phyloP scores from a whole-genome alignment of 2,113 vertebrate species.

The Centrocercus urophasianus region DNA sequence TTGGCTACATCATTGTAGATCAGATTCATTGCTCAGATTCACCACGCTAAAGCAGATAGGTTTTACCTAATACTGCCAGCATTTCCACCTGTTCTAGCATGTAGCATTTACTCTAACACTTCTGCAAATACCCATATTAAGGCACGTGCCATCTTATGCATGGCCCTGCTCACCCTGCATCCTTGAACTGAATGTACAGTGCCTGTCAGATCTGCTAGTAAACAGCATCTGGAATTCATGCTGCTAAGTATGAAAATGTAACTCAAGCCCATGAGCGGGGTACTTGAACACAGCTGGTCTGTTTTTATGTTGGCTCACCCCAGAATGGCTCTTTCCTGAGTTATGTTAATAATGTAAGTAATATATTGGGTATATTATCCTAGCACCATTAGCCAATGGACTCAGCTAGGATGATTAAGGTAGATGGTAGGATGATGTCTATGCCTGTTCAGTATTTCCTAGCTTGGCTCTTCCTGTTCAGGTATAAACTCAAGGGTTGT shows the following conservation, averaged over 20 bases:
- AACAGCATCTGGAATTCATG: background rate
- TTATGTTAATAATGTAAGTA: background rate
- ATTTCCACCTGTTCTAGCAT: accelerated
- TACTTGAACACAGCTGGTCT: background rate
- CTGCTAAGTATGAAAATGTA: background rate
- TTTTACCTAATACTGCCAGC: background rate
- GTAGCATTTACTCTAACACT: background rate
- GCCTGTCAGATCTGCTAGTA: background rate
- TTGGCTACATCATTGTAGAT: background rate
- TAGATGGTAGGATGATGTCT: background rate
- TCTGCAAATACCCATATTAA: accelerated
- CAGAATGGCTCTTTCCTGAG: background rate
- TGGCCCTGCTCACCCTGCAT: accelerated
- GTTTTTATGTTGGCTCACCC: background rate
- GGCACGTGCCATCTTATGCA: accelerated
- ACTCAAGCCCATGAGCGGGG: background rate
- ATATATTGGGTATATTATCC: background rate
- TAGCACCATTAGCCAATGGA: background rate
- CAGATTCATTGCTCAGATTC: background rate
- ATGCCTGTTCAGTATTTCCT: background rate
- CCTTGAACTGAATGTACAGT: background rate
- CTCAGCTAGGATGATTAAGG: background rate
- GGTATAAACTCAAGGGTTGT: background rate
- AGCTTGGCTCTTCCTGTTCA: background rate
- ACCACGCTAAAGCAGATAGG: background rate